Conservation (phyloP, 2,888 invertebrate genomes). For the Agrochola lota region DNA sequence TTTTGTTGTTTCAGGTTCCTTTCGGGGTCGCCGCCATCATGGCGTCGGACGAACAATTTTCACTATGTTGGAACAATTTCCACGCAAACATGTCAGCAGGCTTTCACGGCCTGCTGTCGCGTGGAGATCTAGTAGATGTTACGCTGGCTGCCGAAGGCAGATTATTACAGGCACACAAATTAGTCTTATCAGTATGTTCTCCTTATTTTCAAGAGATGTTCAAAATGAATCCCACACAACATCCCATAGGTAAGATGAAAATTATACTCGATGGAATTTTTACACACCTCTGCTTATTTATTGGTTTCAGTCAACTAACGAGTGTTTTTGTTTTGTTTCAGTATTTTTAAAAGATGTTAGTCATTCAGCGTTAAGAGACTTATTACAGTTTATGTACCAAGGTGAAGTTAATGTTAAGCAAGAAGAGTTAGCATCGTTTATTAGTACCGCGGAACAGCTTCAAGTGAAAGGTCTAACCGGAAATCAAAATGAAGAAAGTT, state of each 20-base stretch:
- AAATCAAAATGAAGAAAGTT: slow-evolving; percentile 91
- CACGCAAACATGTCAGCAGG: slow-evolving; percentile 93
- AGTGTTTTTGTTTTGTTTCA: slow-evolving; percentile 80
- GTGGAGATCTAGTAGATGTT: slow-evolving; percentile 93
- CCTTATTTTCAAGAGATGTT: slow-evolving; percentile 94
- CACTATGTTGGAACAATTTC: slow-evolving; percentile 94
- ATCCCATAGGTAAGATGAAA: slow-evolving; percentile 91
- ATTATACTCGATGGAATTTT: background rate
- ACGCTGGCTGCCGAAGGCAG: slow-evolving; percentile 93
- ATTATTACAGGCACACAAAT: slow-evolving; percentile 93
- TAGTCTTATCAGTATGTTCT: slow-evolving; percentile 93
- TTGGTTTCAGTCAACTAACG: rapidly evolving
- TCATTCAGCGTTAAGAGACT: slow-evolving; percentile 92
- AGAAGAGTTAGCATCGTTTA: slow-evolving; percentile 93
- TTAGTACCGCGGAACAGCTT: slow-evolving; percentile 93
- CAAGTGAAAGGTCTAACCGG: slow-evolving; percentile 93
- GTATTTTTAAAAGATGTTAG: slow-evolving; percentile 93
- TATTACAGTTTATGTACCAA: slow-evolving; percentile 93
- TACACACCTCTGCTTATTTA: background rate
- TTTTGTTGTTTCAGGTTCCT: slow-evolving; percentile 78
- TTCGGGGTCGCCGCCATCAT: slow-evolving; percentile 89
- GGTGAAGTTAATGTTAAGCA: slow-evolving; percentile 93
- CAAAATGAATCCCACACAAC: slow-evolving; percentile 93
- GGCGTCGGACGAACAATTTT: slow-evolving; percentile 94
- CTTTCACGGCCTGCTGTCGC: slow-evolving; percentile 93